Conservation (phyloP, 2,797 vertebrate genomes). For the Gymnothorax javanicus region DNA sequence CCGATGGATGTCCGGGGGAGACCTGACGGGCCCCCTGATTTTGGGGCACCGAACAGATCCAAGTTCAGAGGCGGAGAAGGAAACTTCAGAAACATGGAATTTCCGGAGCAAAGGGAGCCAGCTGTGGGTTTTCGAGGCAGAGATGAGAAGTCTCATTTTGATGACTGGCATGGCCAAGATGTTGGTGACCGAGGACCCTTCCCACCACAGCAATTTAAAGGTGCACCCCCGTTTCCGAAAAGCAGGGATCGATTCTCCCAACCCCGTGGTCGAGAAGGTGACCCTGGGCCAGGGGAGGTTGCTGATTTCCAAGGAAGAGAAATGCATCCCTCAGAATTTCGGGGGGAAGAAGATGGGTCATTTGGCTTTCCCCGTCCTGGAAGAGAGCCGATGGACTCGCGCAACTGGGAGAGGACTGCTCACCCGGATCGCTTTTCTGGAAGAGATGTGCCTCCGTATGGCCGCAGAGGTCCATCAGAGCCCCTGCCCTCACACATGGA, state of each 20-base stretch:
- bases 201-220: constrained; percentile 48
- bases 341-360: constrained; percentile 55
- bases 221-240: constrained; percentile 69
- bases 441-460: constrained; percentile 54
- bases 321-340: constrained; percentile 55
- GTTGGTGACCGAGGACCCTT: constrained; percentile 73
- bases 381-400: constrained; percentile 42
- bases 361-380: constrained; percentile 57
- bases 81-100: constrained; percentile 55
- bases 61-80: constrained; percentile 57
- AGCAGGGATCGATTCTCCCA: constrained; percentile 75
- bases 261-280: constrained; percentile 63
- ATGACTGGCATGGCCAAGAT: constrained; percentile 78
- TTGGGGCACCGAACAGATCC: constrained; percentile 71
- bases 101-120: constrained; percentile 56
- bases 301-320: constrained; percentile 64
- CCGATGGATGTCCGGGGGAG: constrained; percentile 76
- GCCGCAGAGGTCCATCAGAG: constrained; percentile 58
- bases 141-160: constrained; percentile 73
- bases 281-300: constrained; percentile 53
- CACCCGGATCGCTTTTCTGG: constrained; percentile 56
- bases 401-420: constrained; percentile 52
- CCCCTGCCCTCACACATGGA: constrained; percentile 52
- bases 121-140: constrained; percentile 69
- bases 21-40: constrained; percentile 73